Evolutionary conservation across 2,888 invertebrate genomes (phyloP).

Genomic region (Bembecia ichneumoniformis): DNA sequence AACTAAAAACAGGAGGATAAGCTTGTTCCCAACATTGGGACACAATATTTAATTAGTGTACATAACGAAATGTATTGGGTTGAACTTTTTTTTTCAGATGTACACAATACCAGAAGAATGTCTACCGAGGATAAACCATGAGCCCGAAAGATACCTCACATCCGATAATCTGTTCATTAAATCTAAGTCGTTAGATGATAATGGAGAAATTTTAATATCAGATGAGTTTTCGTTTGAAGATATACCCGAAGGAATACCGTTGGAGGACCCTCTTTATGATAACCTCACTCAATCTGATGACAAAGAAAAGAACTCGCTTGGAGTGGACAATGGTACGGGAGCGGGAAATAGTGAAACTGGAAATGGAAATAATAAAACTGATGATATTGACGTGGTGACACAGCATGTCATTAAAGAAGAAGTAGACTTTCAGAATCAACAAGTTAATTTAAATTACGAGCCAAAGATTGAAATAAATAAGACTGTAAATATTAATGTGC

Average conservation of each 20-base stretch:
- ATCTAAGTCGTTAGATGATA: constrained; percentile 36
- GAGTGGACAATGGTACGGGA: not conserved
- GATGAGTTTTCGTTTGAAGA: constrained; percentile 53
- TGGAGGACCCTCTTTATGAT: constrained; percentile 55
- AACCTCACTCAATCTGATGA: constrained; percentile 27
- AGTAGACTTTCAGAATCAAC: not conserved
- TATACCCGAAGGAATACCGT: constrained; percentile 52
- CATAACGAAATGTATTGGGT: no score
- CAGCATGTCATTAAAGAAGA: not conserved
- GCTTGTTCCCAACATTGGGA: no score
- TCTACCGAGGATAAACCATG: constrained; percentile 37
- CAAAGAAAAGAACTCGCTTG: constrained; percentile 6
- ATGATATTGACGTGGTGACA: constrained; percentile 2
- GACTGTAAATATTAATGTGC: not conserved
- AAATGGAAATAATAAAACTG: constrained; percentile 2
- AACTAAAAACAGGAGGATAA: no score
- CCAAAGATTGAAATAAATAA: no score
- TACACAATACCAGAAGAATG: constrained; percentile 63
- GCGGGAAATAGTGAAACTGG: not conserved
- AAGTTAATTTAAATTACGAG: not conserved
- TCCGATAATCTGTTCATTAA: constrained; percentile 49
- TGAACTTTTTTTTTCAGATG: constrained; percentile 38
- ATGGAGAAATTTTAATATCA: constrained; percentile 43
- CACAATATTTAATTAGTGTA: no score
- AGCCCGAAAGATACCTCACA: constrained; percentile 29